Percentiles rank a stretch among this genome's conserved stretches.
Conservation (phyloP, 2,113 vertebrate species). For the Vulpes vulpes region DNA sequence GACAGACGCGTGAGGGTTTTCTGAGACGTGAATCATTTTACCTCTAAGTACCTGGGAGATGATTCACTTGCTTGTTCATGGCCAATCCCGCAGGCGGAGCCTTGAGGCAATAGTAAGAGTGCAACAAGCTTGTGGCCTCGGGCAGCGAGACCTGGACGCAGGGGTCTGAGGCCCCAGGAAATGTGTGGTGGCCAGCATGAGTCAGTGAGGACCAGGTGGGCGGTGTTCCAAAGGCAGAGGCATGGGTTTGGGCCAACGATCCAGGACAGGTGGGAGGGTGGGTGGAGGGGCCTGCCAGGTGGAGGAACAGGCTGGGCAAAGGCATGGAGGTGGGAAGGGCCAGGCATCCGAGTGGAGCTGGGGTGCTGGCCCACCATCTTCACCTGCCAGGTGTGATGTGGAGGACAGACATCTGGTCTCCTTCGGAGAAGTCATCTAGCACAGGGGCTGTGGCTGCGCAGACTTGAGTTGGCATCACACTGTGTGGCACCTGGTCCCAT, state of each 20-base stretch:
- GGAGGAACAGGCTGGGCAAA: accelerated
- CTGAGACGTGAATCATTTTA: accelerated
- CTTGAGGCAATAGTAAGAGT: too few species aligned
- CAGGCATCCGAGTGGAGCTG: accelerated
- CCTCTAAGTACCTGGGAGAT: neutral
- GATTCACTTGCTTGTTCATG: accelerated
- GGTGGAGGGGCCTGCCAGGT: accelerated
- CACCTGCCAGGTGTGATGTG: accelerated
- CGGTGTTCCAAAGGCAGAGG: neutral
- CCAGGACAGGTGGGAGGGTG: neutral
- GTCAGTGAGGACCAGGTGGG: neutral
- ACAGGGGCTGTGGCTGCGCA: accelerated
- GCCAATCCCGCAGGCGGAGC: neutral
- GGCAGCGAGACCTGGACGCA: accelerated
- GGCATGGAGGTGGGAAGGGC: accelerated
- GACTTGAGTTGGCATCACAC: neutral
- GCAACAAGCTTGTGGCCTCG: too few species aligned
- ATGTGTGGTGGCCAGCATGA: neutral
- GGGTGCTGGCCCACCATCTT: accelerated
- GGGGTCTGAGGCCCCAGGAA: accelerated
- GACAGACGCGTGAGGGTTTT: neutral
- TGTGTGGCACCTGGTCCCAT: accelerated
- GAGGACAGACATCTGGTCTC: neutral
- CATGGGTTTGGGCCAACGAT: neutral
- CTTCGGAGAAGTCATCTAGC: neutral